phyloP scores from a whole-genome alignment of 2,797 vertebrate genomes.

The Vireo griseus region DNA sequence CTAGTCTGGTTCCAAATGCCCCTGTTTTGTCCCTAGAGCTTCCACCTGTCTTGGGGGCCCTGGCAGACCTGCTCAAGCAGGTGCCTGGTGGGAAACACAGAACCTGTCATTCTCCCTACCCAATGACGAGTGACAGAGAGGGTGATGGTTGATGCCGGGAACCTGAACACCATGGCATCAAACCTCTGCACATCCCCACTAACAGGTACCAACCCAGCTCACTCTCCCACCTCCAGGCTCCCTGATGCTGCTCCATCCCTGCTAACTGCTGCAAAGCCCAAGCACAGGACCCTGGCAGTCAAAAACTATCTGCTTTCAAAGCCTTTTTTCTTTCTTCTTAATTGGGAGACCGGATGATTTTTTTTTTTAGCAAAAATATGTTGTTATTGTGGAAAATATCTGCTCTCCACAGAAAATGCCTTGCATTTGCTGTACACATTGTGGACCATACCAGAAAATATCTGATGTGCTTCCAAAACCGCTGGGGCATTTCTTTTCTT shows the following conservation, averaged over 20 bases:
- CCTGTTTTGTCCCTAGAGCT: background rate
- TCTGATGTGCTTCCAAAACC: constrained; percentile 45
- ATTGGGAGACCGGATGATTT: background rate
- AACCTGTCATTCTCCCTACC: background rate
- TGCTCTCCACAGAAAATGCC: constrained; percentile 18
- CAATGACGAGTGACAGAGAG: background rate
- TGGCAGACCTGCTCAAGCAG: background rate
- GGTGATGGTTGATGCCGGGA: background rate
- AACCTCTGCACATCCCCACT: fast-evolving
- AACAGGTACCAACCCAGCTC: background rate
- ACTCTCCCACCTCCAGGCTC: fast-evolving
- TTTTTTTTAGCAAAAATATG: background rate
- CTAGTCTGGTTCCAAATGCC: background rate
- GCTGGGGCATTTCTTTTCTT: background rate
- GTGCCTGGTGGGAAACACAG: background rate
- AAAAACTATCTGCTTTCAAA: background rate
- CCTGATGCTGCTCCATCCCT: background rate
- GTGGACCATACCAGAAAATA: constrained; percentile 8
- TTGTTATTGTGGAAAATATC: constrained; percentile 38
- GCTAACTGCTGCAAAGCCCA: background rate
- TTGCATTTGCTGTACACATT: background rate
- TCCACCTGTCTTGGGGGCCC: background rate
- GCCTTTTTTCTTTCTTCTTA: background rate
- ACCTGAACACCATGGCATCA: background rate
- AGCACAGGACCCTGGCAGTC: background rate